Evolutionary conservation across 1,140 invertebrate genomes (phyloP), one percentile per base, ranked within the genome.

Genomic region (Agraylea sexmaculata): DNA sequence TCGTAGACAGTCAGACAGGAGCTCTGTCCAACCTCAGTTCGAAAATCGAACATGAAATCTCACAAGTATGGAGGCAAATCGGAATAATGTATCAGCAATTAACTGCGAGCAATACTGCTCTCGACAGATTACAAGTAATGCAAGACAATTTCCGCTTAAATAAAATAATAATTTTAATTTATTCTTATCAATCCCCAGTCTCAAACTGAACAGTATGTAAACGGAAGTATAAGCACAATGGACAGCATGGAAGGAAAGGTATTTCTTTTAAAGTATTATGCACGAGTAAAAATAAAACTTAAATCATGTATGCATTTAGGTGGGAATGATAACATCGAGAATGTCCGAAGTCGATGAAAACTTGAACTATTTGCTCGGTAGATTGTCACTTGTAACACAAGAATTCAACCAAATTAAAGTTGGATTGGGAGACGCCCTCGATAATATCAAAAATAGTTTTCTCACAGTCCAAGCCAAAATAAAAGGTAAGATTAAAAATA

Each of bases 71-170:
- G 85, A 62, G 83, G 12, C 84, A 87, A 61, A 87, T 88, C 48
- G 83, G 84, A 42, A 84, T 87, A 12, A 87, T 91, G 82, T 83
- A 87, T 57, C 75, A 82, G 45, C 82, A 88, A 54, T 76, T 90
- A 52, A 77, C 73, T 12, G 74, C 79, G 34, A 88, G 77, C 53
- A 77, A 81, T 6, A 73, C 74, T 28, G 70, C 81, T 2, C 58
- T 91, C 3, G 78, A 81, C 36, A 70, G 75, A 37, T 64, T 87
- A n/a, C 48, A 50, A 31, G 48, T 47, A 39, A 48, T 23, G 17
- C 4, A 7, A 31, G 16, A 7, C 5, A 31, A 31, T 12, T 31
- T 31, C 6, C 10, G 10, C 10, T 31, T 8, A 31, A 31, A 31
- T 12, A 31, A 31, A 8, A 13, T 15, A 29, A n/a, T 17, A 25